Percentiles rank a stretch among this genome's conserved stretches.
Conservation (phyloP, 2,113 vertebrate genomes). For the Sceloporus tristichus region DNA sequence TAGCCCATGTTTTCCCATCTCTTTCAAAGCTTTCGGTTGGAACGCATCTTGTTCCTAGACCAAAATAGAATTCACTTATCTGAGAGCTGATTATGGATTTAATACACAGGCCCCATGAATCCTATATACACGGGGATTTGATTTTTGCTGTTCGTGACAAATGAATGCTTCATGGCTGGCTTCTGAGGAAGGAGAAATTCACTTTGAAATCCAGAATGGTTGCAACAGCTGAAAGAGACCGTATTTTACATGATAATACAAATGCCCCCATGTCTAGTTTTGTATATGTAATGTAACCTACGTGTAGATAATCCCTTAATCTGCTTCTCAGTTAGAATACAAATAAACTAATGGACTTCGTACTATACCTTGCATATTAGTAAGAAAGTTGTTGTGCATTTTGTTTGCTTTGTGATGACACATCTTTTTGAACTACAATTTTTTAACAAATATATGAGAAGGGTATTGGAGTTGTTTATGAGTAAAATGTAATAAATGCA, state of each 20-base stretch:
- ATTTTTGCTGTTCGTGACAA: neutral
- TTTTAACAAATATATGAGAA: neutral
- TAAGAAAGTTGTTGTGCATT: conserved; percentile 4
- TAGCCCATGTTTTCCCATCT: neutral
- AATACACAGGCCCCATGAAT: conserved; percentile 4
- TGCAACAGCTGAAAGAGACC: conserved; percentile 11
- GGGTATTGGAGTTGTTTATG: neutral
- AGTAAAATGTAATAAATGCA: neutral
- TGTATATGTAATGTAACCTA: neutral
- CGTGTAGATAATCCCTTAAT: conserved; percentile 31
- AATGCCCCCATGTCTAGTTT: neutral
- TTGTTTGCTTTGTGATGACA: neutral
- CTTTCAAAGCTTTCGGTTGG: neutral
- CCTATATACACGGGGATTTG: neutral
- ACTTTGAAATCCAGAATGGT: conserved; percentile 16
- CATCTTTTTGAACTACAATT: too few relatives aligned
- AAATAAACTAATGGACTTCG: conserved; percentile 52
- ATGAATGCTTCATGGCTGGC: conserved; percentile 6
- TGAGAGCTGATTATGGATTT: conserved; percentile 19
- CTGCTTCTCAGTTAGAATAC: conserved; percentile 44
- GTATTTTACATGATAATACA: neutral
- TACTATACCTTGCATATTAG: conserved; percentile 46
- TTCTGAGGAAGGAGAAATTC: neutral
- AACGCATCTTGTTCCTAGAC: conserved; percentile 1
- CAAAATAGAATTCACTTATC: conserved; percentile 1